Percentiles rank a stretch among this genome's conserved stretches.
Evolutionary conservation across 2,113 vertebrate species (phyloP).

Genomic region (Symphodus melops): DNA sequence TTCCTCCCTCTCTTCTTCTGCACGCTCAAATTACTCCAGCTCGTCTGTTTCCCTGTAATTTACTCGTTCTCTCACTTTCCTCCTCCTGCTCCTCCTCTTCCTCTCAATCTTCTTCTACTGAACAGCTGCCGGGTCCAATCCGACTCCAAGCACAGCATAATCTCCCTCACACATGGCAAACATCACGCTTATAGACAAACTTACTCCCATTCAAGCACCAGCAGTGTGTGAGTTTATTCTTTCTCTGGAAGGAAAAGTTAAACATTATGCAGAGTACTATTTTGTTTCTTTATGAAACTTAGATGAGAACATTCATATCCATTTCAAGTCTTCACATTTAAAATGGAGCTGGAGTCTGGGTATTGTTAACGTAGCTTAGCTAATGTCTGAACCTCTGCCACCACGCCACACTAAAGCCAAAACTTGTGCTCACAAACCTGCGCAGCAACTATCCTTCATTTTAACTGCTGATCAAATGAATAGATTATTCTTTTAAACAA

Average conservation of each 20-base stretch:
- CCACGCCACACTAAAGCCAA: too few relatives aligned
- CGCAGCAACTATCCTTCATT: too few relatives aligned
- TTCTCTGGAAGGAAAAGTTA: slow-evolving; percentile 13
- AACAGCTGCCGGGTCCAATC: slow-evolving; percentile 72
- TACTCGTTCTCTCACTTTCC: slow-evolving; percentile 35
- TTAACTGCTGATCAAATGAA: not conserved
- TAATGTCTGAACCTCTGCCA: not conserved
- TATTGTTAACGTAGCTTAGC: not conserved
- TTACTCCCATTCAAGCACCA: slow-evolving; percentile 20
- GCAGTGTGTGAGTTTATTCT: not conserved
- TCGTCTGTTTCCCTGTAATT: slow-evolving; percentile 55
- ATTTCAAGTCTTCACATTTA: not conserved
- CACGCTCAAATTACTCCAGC: slow-evolving; percentile 49
- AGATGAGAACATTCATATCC: not conserved
- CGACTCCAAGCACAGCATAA: slow-evolving; percentile 56
- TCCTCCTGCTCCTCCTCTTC: slow-evolving; percentile 38
- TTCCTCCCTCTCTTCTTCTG: slow-evolving; percentile 31
- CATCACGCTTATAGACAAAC: slow-evolving; percentile 61
- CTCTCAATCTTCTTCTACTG: slow-evolving; percentile 36
- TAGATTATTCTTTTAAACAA: not conserved
- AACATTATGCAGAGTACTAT: not conserved
- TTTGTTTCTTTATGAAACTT: not conserved
- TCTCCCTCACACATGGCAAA: slow-evolving; percentile 72
- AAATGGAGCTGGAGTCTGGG: not conserved
- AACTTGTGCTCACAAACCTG: too few relatives aligned